Evolutionary conservation across 2,888 invertebrate species (phyloP).

Genomic region (Clanis bilineata): DNA sequence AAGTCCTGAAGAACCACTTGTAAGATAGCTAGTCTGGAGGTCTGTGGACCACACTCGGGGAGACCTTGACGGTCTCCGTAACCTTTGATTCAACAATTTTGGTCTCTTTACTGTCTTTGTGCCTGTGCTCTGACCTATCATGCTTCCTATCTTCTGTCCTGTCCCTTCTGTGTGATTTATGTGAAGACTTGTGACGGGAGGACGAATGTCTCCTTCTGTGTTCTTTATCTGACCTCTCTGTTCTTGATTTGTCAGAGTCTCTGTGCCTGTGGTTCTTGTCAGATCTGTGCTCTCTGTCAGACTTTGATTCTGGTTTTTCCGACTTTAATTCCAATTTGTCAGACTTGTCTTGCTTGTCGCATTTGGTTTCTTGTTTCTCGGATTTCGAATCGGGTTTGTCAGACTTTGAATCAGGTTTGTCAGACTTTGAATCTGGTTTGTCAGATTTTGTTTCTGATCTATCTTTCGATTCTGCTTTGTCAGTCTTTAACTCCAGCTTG

Average conservation of each 20-base stretch:
- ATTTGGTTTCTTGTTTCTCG: conserved; percentile 4
- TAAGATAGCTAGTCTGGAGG: conserved; percentile 59
- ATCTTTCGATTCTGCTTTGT: conserved; percentile 28
- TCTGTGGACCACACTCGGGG: conserved; percentile 53
- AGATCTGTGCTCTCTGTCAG: conserved; percentile 27
- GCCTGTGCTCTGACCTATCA: conserved; percentile 24
- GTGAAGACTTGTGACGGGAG: conserved; percentile 60
- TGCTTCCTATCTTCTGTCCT: conserved; percentile 33
- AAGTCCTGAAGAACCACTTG: conserved; percentile 21
- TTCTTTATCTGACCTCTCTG: conserved; percentile 40
- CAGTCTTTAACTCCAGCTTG: conserved; percentile 26
- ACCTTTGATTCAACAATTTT: conserved; percentile 37
- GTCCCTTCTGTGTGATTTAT: conserved; percentile 46
- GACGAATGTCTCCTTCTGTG: conserved; percentile 64
- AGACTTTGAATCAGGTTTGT: neutral
- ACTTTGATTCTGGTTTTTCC: conserved; percentile 17
- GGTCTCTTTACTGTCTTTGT: conserved; percentile 36
- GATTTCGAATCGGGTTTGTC: neutral
- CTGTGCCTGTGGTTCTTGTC: conserved; percentile 48
- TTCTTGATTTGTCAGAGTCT: conserved; percentile 45
- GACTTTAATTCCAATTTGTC: conserved; percentile 15
- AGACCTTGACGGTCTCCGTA: conserved; percentile 50
- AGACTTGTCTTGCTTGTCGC: neutral
- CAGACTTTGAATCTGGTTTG: conserved; percentile 8
- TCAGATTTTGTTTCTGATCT: conserved; percentile 17